Base-by-base conservation (phyloP, 2,797 vertebrate species). In the Enteromius afrohamiltoni region DNA sequence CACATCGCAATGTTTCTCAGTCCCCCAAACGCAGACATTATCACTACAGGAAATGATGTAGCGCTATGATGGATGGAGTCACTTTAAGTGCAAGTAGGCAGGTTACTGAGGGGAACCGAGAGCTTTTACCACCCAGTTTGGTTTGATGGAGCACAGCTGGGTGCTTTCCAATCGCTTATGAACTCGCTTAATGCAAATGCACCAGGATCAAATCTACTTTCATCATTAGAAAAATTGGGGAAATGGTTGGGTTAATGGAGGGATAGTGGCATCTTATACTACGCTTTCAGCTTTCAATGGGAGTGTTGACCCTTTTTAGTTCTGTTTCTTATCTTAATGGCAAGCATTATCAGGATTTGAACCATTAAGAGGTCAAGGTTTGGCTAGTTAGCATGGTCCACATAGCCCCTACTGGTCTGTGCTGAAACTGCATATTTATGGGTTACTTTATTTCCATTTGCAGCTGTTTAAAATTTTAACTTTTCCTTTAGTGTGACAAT, bases 51-150 rank as follows among this genome's bases (percentile, higher is more conserved):
- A 69, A 83, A 83, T 83, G 13, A 77, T 83, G 67, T 70, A 62
- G 67, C 49, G n/a, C 16, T 8, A 37, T 69, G 74, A 77, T 70
- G 51, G 71, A 81, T 85, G 78, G 64, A 80, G 40, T 80, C n/a
- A 45, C 69, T 75, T 84, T 80, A 79, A 79, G 81, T 83, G 64
- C 16, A 83, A 83, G 26, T 69, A 77, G 23, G 73, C 64, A 83
- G 81, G 81, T 77, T 83, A 83, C 62, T 69, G 64, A 77, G 64
- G 65, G 51, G 53, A 69, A 77, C 40, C 31, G 10, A 62, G 65
- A 62, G 65, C 53, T 83, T 83, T 78, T 64, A 71, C 65, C n/a
- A 21, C 29, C 21, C 74, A 69, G 67, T 70, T 70, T 78, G 82
- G 37, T 83, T 78, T 83, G 62, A 83, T 83, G 37, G 73, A 83